phyloP scores from a whole-genome alignment of 1,140 invertebrate genomes.

The Zaprionus vittiger region DNA sequence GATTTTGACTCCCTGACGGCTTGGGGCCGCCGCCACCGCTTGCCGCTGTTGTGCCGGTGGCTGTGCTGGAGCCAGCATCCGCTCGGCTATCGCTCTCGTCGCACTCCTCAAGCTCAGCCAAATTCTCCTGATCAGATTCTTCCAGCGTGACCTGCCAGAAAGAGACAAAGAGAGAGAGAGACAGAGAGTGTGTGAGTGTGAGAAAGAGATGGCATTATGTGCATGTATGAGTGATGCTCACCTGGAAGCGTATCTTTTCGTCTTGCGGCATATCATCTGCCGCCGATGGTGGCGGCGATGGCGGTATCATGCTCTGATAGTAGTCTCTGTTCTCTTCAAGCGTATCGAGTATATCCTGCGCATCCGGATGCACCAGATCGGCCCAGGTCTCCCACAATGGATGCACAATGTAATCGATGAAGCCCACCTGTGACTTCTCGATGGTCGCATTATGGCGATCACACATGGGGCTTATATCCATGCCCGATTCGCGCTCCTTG shows the following conservation, averaged over 20 bases:
- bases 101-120: constrained; percentile 87
- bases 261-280: constrained; percentile 85
- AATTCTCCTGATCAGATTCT: constrained; percentile 88
- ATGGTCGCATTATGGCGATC: constrained; percentile 97
- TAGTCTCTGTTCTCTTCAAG: constrained; percentile 99
- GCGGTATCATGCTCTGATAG: constrained; percentile 95
- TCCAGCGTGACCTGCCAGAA: constrained; percentile 91
- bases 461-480: constrained; percentile 99
- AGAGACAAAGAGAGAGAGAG: constrained; percentile 41
- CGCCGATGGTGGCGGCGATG: constrained; percentile 90
- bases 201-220: neutral
- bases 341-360: constrained; percentile 98
- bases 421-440: constrained; percentile 99
- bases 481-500: constrained; percentile 94
- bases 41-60: constrained; percentile 65
- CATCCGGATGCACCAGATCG: constrained; percentile 99
- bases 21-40: constrained; percentile 82
- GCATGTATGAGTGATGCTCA: constrained; percentile 57
- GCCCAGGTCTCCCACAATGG: constrained; percentile 99
- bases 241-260: constrained; percentile 89
- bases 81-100: constrained; percentile 86
- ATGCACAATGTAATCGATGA: constrained; percentile 99
- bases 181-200: neutral
- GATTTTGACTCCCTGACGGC: constrained; percentile 85
- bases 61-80: constrained; percentile 57